Percentiles rank a stretch among this genome's conserved stretches.
Evolutionary conservation across 1,140 invertebrate species (phyloP).

Genomic region (Lycorma delicatula): DNA sequence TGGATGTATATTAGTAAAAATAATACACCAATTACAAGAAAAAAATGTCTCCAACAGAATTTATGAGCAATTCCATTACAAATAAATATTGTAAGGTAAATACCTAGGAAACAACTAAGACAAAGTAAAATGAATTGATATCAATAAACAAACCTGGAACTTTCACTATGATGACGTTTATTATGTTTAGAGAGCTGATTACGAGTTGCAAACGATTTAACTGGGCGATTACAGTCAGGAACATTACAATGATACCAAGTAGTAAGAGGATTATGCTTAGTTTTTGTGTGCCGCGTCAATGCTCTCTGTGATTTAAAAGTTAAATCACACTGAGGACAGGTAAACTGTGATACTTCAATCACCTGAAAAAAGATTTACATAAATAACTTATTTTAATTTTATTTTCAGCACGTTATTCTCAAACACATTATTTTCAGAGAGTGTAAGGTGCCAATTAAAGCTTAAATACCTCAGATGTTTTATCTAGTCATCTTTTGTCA

Average conservation of each 20-base stretch:
- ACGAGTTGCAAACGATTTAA: background rate
- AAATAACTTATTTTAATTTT: background rate
- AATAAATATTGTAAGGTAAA: too few relatives aligned
- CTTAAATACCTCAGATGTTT: too few relatives aligned
- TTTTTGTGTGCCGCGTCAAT: background rate
- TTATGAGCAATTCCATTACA: too few relatives aligned
- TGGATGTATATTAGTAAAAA: too few relatives aligned
- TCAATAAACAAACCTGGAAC: background rate
- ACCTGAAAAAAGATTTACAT: background rate
- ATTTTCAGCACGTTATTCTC: background rate
- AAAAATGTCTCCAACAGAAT: too few relatives aligned
- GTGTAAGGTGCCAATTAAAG: too few relatives aligned
- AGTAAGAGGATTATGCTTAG: background rate
- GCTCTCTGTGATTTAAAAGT: background rate
- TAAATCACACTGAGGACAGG: background rate
- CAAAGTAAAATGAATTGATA: too few relatives aligned
- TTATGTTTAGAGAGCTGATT: background rate
- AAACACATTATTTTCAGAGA: too few relatives aligned
- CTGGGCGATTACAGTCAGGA: background rate
- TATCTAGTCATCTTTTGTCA: too few relatives aligned
- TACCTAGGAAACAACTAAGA: too few relatives aligned
- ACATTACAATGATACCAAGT: background rate
- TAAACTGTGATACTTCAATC: background rate
- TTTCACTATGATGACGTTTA: background rate
- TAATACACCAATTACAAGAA: too few relatives aligned